These are phyloP conservation scores for Calosoma granatense DNA, from an alignment of 1,140 invertebrate species.

Conservation along the genomic window DNA sequence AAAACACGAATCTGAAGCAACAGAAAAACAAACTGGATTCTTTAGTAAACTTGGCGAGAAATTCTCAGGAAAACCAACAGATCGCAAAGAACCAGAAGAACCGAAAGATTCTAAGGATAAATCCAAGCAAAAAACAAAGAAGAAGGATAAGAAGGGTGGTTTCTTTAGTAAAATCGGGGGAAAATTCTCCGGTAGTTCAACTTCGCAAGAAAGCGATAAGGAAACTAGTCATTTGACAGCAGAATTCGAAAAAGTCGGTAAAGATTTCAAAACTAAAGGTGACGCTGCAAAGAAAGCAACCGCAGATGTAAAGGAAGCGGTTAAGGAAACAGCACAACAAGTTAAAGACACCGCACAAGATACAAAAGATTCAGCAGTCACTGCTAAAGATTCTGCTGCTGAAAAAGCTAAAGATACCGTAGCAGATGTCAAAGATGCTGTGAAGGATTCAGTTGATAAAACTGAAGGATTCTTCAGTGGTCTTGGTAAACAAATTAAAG, in stretches of 20 bases:
- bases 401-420: conserved; percentile 2
- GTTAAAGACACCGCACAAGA: neutral
- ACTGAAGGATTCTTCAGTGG: neutral
- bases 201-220: neutral
- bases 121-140: conserved; percentile 21
- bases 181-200: neutral
- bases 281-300: neutral
- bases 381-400: neutral
- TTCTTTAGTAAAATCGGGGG: conserved; percentile 14
- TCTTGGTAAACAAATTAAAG: neutral
- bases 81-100: too few relatives aligned
- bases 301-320: conserved; percentile 2
- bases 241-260: neutral
- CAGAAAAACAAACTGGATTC: conserved; percentile 13
- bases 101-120: conserved; percentile 9
- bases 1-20: conserved; percentile 10
- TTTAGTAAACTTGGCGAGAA: conserved; percentile 17
- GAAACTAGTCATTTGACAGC: neutral
- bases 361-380: neutral
- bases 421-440: neutral
- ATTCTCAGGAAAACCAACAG: conserved; percentile 12
- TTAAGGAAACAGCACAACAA: conserved; percentile 1
- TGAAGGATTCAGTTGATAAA: neutral
- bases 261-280: neutral
- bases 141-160: conserved; percentile 9